Percentiles rank a stretch among this genome's conserved stretches.
Evolutionary conservation across 2,113 vertebrate genomes (phyloP).

Genomic region (Bos javanicus): DNA sequence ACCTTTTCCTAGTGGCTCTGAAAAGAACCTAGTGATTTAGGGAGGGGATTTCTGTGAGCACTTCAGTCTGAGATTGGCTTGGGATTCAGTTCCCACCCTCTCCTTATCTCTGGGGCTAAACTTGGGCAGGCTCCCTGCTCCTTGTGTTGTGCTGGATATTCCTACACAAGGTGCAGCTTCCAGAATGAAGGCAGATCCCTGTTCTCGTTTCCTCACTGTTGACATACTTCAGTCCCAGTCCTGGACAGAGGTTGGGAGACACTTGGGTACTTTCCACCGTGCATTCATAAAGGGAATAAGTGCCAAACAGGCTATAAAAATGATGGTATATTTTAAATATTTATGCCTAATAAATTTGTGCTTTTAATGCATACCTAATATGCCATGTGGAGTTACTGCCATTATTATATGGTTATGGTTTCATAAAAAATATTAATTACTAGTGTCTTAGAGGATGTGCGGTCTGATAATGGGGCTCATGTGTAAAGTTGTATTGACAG

Average conservation of each 20-base stretch:
- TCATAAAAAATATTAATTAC: constrained; percentile 23
- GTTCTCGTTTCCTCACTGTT: background rate
- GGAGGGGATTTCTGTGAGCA: background rate
- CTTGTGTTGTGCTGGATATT: background rate
- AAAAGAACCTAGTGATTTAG: background rate
- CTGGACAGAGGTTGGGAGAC: background rate
- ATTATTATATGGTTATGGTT: background rate
- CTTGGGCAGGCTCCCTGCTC: no score
- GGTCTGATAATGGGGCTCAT: background rate
- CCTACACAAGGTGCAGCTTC: background rate
- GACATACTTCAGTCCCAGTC: background rate
- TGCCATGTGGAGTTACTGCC: background rate
- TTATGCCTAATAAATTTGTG: constrained; percentile 39
- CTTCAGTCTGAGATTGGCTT: background rate
- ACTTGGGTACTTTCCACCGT: background rate
- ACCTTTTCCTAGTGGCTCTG: background rate
- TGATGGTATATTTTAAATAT: constrained; percentile 39
- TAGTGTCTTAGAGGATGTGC: background rate
- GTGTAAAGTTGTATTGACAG: background rate
- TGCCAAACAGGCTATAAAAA: constrained; percentile 8
- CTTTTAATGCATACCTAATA: background rate
- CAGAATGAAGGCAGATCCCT: background rate
- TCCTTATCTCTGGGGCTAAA: background rate
- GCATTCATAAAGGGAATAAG: background rate
- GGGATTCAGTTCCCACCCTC: background rate